Evolutionary conservation across 2,888 invertebrate genomes (phyloP), one percentile per base, ranked within the genome.

Genomic region (Molanna angustata): DNA sequence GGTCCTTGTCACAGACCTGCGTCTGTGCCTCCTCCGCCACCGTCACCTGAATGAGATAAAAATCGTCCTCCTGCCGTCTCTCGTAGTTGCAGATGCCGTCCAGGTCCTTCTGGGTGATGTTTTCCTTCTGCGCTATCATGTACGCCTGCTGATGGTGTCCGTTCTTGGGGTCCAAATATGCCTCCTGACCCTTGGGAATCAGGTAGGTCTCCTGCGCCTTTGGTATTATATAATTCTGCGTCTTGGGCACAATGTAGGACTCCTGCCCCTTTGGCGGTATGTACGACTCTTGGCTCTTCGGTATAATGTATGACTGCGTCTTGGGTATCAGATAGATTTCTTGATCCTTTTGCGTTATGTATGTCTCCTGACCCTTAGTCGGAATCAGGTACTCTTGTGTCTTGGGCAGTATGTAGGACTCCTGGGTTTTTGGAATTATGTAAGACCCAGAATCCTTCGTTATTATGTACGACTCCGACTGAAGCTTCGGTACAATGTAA

Each of bases 21-120:
- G 35, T 21, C 11, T 50, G 50, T 6, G 33, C 50, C 22, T 50
- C 43, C 6, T 50, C 50, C 2, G 50, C 50, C 16, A 50, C 50
- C n/a, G 50, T 50, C 4, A 50, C 50, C 27, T 50, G 50, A 17
- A 50, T 50, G n/a, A 50, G 37, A 37, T 50, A 50, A 35, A 37
- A 50, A 18, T 50, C 50, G 18, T 50, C 50, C 20, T 50, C 50
- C n/a, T 42, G 50, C 3, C 50, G 19, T 2, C 50, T 35, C 11
- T 50, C 50, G 33, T 50, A 50, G 13, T 42, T 44, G 27, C 47
- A 47, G 18, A 50, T 17, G n/a, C 50, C 50, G 2, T 50, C 50
- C n/a, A 50, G 33, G 27, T 50, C 50, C 17, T 50, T 50, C 16
- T 50, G 50, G 11, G 37, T 42, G 35, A 50, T 22, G 2, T 50